Base-by-base conservation (phyloP, 35 echinoderm and acorn worm genomes). In the Heliocidaris tuberculata region DNA sequence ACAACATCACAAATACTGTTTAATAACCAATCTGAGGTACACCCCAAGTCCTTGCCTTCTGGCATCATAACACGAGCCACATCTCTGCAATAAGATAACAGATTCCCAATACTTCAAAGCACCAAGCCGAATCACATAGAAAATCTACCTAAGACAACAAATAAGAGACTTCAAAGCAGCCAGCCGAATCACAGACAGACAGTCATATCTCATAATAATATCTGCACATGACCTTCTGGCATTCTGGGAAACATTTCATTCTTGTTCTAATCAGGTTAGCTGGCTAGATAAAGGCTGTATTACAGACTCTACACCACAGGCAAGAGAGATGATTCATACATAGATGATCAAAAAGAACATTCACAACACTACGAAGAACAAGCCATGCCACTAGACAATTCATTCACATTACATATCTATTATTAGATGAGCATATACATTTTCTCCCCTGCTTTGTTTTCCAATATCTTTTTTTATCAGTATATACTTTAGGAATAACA, bases 301-400 rank as follows among this genome's bases (percentile, higher is more conserved):
- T 24, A 78, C 65, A 78, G 65, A 78, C 21, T 78, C 19, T 4
- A 78, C 17, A 78, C 65, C 65, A 78, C 65, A 78, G 65, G 65
- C 65, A 78, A 78, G 65, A 78, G 27, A 78, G 65, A 78, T 78
- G 65, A 78, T 78, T 78, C 65, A 78, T 78, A 78, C 65, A 78
- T 78, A 7, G 65, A 78, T 78, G 19, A 78, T n/a, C n/a, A 42
- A 78, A 78, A 17, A 19, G 65, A 78, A 19, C 65, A 78, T 78
- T 78, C 65, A 13, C 7, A 56, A 4, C 65, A n/a, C 19, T n/a
- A 78, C 27, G 21, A 78, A 27, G 27, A 78, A 19, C 7, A 78
- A 78, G 65, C 65, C 65, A 78, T 78, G 65, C 65, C 27, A 78
- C 65, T n/a, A 27, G 65, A 78, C 27, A 29, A 78, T 78, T 78